Evolutionary conservation across 2,888 invertebrate genomes (phyloP).

Genomic region (Stenotaenia linearis): DNA sequence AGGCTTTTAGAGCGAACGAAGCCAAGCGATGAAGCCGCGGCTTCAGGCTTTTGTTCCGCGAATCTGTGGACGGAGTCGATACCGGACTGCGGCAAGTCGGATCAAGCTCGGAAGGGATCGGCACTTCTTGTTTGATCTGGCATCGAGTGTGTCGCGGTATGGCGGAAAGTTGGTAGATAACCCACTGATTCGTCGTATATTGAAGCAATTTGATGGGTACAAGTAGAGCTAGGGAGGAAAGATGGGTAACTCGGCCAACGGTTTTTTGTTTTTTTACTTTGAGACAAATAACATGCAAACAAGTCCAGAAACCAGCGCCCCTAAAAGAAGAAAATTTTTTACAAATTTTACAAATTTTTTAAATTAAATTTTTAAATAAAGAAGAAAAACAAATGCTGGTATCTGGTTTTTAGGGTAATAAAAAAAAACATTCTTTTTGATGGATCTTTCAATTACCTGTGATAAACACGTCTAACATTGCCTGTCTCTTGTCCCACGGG

Average conservation of each 20-base stretch:
- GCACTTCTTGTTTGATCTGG: not conserved
- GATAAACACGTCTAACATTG: not conserved
- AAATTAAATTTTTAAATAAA: too few relatives aligned
- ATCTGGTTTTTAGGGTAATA: not conserved
- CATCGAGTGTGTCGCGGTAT: not conserved
- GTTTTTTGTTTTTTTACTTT: not conserved
- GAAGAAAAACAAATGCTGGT: too few relatives aligned
- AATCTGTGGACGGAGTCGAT: not conserved
- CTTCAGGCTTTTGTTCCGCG: not conserved
- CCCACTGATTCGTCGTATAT: not conserved
- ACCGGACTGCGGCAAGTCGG: not conserved
- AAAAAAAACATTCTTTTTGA: not conserved
- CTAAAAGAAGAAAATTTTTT: not conserved
- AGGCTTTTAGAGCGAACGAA: not conserved
- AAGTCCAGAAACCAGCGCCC: not conserved
- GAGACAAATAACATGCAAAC: not conserved
- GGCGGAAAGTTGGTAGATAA: not conserved
- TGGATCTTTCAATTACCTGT: not conserved
- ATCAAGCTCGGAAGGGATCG: not conserved
- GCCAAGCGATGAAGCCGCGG: not conserved
- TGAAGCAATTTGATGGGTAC: conserved; percentile 2
- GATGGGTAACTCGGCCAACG: not conserved
- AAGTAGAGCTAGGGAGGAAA: not conserved
- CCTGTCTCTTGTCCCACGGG: not conserved
- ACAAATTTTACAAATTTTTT: too few relatives aligned